Percentiles rank a stretch among this genome's conserved stretches.
phyloP scores from a whole-genome alignment of 2,113 vertebrate species.

The Plotosus lineatus region DNA sequence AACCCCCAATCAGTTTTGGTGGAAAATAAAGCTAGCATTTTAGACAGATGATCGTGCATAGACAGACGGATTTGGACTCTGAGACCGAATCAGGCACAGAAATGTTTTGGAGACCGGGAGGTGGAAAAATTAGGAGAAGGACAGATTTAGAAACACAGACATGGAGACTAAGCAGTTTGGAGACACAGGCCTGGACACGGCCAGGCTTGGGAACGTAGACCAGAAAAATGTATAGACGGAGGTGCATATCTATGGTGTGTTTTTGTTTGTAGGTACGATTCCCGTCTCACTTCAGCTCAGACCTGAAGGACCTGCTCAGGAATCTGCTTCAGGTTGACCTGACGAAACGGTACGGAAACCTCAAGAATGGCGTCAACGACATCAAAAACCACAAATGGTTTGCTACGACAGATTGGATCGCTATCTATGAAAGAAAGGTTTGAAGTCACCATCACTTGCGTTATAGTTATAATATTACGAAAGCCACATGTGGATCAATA shows the following conservation, averaged over 20 bases:
- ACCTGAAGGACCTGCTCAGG: conserved; percentile 95
- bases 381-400: conserved; percentile 99
- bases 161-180: too few species aligned
- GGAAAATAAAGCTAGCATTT: neutral
- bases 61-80: neutral
- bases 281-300: conserved; percentile 98
- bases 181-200: too few species aligned
- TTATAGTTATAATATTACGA: neutral
- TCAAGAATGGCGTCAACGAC: conserved; percentile 98
- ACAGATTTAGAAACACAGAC: neutral
- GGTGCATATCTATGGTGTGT: too few species aligned
- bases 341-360: conserved; percentile 97
- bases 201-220: too few species aligned
- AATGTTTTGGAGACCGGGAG: neutral
- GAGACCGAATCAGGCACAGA: neutral
- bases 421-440: conserved; percentile 98
- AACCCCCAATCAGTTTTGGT: neutral
- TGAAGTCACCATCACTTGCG: neutral
- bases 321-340: conserved; percentile 98
- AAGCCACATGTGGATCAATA: neutral
- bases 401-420: conserved; percentile 98
- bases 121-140: neutral
- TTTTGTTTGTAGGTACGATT: conserved; percentile 85
- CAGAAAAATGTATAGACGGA: too few species aligned
- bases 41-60: neutral